Evolutionary conservation across 2,113 vertebrate genomes (phyloP).

Genomic region (Rhizomys pruinosus): DNA sequence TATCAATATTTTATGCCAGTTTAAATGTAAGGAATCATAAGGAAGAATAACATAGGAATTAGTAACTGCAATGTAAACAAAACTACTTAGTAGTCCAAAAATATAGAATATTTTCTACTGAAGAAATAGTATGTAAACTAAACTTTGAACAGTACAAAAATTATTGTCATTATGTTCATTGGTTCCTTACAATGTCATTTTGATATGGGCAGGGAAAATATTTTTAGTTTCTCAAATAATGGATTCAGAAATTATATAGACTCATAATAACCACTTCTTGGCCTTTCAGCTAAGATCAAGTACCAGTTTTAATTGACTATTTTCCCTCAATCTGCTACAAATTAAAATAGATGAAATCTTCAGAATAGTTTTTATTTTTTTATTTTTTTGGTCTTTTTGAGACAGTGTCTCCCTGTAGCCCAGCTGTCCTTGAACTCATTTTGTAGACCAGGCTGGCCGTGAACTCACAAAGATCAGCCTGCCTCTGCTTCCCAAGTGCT

Average conservation of each 20-base stretch:
- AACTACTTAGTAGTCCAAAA: slow-evolving; percentile 14
- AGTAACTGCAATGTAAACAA: neutral
- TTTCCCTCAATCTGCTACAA: neutral
- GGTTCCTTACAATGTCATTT: neutral
- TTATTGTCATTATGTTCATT: neutral
- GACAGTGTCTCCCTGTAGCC: too few species aligned
- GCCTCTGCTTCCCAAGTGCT: too few species aligned
- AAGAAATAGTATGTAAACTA: neutral
- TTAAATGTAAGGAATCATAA: slow-evolving; percentile 17
- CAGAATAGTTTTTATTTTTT: neutral
- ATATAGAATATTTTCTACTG: neutral
- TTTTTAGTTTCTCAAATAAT: neutral
- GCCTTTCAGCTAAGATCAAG: too few species aligned
- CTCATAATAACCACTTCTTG: too few species aligned
- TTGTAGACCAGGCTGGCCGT: too few species aligned
- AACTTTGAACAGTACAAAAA: slow-evolving; percentile 23
- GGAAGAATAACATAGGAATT: neutral
- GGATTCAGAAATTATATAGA: too few species aligned
- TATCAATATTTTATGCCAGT: neutral
- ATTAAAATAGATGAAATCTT: neutral
- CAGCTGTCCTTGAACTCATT: too few species aligned
- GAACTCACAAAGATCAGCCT: too few species aligned
- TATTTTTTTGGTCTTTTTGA: too few species aligned
- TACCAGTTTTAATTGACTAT: neutral
- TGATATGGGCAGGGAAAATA: neutral